These are phyloP conservation scores for Otis tarda DNA, from an alignment of 2,113 vertebrate species.

Conservation along the genomic window DNA sequence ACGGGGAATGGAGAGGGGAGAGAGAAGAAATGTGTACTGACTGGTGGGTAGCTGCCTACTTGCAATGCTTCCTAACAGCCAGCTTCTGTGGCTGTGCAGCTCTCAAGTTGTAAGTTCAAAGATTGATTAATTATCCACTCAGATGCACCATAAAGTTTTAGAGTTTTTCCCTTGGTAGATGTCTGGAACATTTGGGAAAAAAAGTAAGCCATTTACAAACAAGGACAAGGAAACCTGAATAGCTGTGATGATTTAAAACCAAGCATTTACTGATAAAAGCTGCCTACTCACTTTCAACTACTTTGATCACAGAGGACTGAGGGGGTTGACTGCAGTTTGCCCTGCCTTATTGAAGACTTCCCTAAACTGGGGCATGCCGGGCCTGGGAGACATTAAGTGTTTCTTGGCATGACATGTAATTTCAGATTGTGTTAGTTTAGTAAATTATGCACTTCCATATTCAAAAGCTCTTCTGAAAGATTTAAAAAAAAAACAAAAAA, in stretches of 20 bases:
- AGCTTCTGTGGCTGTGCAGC: background rate
- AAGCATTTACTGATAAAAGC: constrained; percentile 44
- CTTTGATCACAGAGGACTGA: constrained; percentile 7
- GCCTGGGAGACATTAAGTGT: background rate
- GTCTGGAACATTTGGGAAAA: background rate
- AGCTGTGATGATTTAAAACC: constrained; percentile 26
- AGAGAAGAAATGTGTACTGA: background rate
- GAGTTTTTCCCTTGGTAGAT: constrained; percentile 35
- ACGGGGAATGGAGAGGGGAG: background rate
- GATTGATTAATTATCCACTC: constrained; percentile 32
- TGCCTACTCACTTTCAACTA: constrained; percentile 5
- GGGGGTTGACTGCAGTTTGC: background rate
- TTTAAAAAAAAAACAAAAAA: background rate
- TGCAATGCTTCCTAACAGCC: background rate
- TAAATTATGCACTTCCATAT: background rate
- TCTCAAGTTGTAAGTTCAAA: background rate
- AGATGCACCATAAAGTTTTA: constrained; percentile 31
- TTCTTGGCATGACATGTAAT: background rate
- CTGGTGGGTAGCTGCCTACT: background rate
- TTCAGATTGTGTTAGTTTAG: background rate
- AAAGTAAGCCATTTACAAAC: constrained; percentile 37
- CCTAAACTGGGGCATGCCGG: background rate
- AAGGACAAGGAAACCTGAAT: constrained; percentile 37
- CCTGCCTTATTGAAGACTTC: background rate
- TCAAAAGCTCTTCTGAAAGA: background rate